Evolutionary conservation across 2,888 invertebrate species (phyloP), one percentile per base, ranked within the genome.

Genomic region (Sarcophaga caerulescens): DNA sequence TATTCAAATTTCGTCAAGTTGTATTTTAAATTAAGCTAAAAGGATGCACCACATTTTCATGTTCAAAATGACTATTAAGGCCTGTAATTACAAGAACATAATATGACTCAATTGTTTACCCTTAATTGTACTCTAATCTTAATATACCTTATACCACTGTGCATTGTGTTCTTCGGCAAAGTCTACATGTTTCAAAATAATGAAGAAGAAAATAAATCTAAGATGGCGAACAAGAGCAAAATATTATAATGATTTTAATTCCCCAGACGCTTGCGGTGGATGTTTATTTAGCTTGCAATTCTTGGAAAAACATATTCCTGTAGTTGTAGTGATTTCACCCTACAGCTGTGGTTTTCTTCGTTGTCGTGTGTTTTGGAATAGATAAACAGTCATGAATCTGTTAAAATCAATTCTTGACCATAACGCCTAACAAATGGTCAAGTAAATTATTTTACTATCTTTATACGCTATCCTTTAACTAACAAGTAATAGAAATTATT

Each of bases 161-260:
- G 10, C 35, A 35, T 35, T 35, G 10, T 35, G 2, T 35, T 10
- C 35, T 10, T 10, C 10, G 8, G 1, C 35, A 35, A 35, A 35
- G 35, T 35, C 35, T 35, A 35, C 5, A 35, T 35, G 6, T 6
- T 35, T 35, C 35, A 35, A 35, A 35, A 35, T 35, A 35, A 35
- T 10, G 8, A 35, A 35, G 10, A 35, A 35, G 35, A 35, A 35
- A 35, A 35, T 1, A 35, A 35, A 35, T 35, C 35, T 35, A 35
- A 35, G 35, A 35, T 35, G 35, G 35, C 35, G 10, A 65, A 4
- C 6, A n/a, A 35, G 25, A 19, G 11, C 52, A 73, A 73, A 73
- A 19, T 60, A 60, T 44, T 60, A 59, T 44, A 73, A 73, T 73
- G 73, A 44, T 23, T 62, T 73, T 73, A 73, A 73, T 73, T 73